Evolutionary conservation across 2,113 vertebrate genomes (phyloP).

Genomic region (Myanophis thanlyinensis): DNA sequence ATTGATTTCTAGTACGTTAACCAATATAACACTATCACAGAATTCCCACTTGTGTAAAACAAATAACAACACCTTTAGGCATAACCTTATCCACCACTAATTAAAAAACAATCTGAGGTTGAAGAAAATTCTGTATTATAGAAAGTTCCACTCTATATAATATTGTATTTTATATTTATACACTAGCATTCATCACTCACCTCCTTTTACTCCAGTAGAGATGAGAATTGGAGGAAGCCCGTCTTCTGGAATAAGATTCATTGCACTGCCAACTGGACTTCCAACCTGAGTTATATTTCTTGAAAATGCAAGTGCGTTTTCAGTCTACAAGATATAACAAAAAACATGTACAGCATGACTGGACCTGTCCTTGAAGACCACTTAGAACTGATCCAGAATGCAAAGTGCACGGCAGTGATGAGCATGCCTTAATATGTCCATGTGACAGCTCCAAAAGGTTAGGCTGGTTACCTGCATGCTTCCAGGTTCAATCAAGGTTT

Average conservation of each 20-base stretch:
- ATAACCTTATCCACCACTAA: background rate
- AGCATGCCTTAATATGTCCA: background rate
- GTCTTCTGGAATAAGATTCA: constrained; percentile 97
- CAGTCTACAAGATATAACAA: constrained; percentile 70
- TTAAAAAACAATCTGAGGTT: background rate
- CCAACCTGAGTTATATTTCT: constrained; percentile 83
- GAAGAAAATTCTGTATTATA: background rate
- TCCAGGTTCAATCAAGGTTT: background rate
- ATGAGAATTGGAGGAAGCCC: constrained; percentile 99
- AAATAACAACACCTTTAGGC: background rate
- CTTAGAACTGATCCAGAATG: background rate
- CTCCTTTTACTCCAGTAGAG: constrained; percentile 99
- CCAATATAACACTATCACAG: background rate
- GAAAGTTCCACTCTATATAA: background rate
- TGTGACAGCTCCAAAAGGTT: background rate
- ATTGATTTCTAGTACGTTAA: background rate
- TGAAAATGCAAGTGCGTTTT: constrained; percentile 73
- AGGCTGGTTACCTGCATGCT: background rate
- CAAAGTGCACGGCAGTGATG: background rate
- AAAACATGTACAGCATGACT: constrained; percentile 21
- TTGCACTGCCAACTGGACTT: constrained; percentile 92
- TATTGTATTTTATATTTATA: background rate
- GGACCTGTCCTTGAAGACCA: background rate
- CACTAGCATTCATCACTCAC: constrained; percentile 63
- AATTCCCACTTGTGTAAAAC: background rate